phyloP scores from a whole-genome alignment of 2,113 vertebrate species.

The Eudyptes chrysolophus region DNA sequence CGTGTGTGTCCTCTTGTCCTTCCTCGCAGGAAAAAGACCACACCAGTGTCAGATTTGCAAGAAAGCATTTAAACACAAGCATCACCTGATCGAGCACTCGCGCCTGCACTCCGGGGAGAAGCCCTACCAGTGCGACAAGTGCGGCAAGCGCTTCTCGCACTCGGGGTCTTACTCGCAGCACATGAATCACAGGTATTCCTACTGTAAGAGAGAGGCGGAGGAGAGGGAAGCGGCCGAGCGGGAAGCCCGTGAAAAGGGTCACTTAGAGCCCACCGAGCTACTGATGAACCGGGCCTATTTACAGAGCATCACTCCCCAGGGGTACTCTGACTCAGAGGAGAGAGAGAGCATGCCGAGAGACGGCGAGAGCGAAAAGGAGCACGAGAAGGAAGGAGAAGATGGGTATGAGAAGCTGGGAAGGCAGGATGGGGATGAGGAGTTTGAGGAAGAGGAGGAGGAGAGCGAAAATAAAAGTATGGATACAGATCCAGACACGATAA shows the following conservation, averaged over 20 bases:
- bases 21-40: slow-evolving; percentile 92
- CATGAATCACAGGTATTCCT: slow-evolving; percentile 99
- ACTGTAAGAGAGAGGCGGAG: slow-evolving; percentile 99
- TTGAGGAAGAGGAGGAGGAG: slow-evolving; percentile 95
- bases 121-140: slow-evolving; percentile 99
- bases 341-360: slow-evolving; percentile 91
- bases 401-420: slow-evolving; percentile 90
- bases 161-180: slow-evolving; percentile 99
- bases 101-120: slow-evolving; percentile 98
- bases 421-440: slow-evolving; percentile 89
- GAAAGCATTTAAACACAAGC: slow-evolving; percentile 99
- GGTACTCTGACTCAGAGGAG: slow-evolving; percentile 94
- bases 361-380: slow-evolving; percentile 89
- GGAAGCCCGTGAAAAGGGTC: slow-evolving; percentile 95
- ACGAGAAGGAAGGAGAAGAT: slow-evolving; percentile 90
- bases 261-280: slow-evolving; percentile 95
- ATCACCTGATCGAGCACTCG: slow-evolving; percentile 98
- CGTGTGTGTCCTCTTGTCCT: slow-evolving; percentile 62
- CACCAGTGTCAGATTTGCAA: slow-evolving; percentile 99
- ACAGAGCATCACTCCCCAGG: slow-evolving; percentile 94
- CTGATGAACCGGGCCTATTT: slow-evolving; percentile 97
- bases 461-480: slow-evolving; percentile 99
- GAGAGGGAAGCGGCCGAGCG: slow-evolving; percentile 95
- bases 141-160: slow-evolving; percentile 98
- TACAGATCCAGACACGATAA: slow-evolving; percentile 96